Base-by-base conservation (phyloP, 2,888 invertebrate species). In the Anagyrus pseudococci region DNA sequence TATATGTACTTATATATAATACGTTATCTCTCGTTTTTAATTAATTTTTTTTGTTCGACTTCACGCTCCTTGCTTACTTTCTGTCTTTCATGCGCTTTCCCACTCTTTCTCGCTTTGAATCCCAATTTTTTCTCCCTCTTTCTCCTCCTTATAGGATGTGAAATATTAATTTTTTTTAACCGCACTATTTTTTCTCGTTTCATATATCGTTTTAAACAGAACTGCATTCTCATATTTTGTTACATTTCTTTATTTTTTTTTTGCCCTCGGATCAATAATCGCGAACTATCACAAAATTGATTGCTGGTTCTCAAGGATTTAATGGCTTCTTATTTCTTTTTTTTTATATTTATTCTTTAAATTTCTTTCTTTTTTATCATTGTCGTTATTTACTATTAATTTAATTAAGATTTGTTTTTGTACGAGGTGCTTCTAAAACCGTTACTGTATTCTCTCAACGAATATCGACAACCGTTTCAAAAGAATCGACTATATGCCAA, bases 361-460 rank as follows among this genome's bases (percentile, higher is more conserved):
- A n/a, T n/a, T n/a, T n/a, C n/a, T n/a, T n/a, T n/a, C n/a, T n/a
- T n/a, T n/a, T n/a, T n/a, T n/a, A n/a, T n/a, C n/a, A n/a, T n/a
- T n/a, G n/a, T n/a, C n/a, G n/a, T n/a, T n/a, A n/a, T n/a, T n/a
- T n/a, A n/a, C n/a, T n/a, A n/a, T n/a, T 17, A 52, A 40, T 37
- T 41, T 40, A 23, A 37, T 37, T 22, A 47, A 47, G 20, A 47
- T 22, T 55, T 40, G 37, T 29, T 44, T 64, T 62, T 60, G 67
- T 73, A 75, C 72, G 67, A 72, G 73, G 72, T 71, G 71, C 73
- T 72, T 75, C 73, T 75, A 74, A 76, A 76, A 72, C 70, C 69
- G 71, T 59, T 66, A 66, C 66, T 59, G 26, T 10, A 37, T 4
- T 37, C 33, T 13, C 15, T 62, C 55, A 58, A 61, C 50, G 64